Base-by-base conservation (phyloP, 2,888 invertebrate genomes). In the Napeogenes sylphis region DNA sequence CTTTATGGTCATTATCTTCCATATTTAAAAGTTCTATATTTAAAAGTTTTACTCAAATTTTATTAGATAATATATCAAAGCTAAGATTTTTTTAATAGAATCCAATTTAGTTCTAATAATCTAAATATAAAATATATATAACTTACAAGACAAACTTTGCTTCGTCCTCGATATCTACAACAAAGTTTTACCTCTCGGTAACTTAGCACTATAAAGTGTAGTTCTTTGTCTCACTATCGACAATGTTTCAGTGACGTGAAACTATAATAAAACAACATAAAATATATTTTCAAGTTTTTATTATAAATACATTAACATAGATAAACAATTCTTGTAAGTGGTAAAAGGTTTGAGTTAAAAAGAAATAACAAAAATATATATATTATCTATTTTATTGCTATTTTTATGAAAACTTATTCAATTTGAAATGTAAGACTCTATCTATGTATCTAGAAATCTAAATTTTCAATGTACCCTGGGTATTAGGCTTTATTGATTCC, bases 171-270 rank as follows among this genome's bases (percentile, higher is more conserved):
- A 51, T 51, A 51, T 30, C 51, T 51, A 30, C 21, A 51, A 51
- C 51, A 51, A 51, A 51, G 51, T 51, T 51, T 12, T 51, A 51
- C 51, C 51, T 51, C 51, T 51, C 30, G 30, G 30, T 51, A 51
- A 51, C 51, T 51, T 51, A 51, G 51, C 51, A 51, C 21, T 51
- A 51, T 51, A 51, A 51, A 51, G 51, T 51, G 51, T 51, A 51
- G 51, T 51, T 51, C 51, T 51, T 51, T 51, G 51, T 51, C 30
- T 51, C 30, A 51, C 51, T 51, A 51, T 51, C 51, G 51, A 51
- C 51, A 51, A 51, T 51, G 51, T 51, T 51, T 51, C 51, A 51
- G 51, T 51, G 30, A 51, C 51, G 51, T 4, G 51, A 51, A 51
- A 51, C 51, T 51, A 30, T 51, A 30, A 51, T 51, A 30, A 30